Percentiles rank a stretch among this genome's conserved stretches.
These are phyloP conservation scores for Reticulitermes speratus DNA, from an alignment of 1,140 invertebrate genomes.

Conservation along the genomic window DNA sequence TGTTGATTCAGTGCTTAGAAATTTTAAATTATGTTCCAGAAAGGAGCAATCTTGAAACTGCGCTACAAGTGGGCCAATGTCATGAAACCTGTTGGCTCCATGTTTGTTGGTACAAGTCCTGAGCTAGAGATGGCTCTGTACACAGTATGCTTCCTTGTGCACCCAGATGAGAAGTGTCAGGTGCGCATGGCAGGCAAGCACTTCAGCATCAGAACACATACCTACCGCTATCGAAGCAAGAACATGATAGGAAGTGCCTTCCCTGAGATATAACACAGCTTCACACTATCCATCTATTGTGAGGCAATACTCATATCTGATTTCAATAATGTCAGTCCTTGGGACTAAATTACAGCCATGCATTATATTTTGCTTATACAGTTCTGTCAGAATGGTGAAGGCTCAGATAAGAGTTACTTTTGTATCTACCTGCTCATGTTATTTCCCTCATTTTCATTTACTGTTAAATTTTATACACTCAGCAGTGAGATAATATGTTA, in stretches of 20 bases:
- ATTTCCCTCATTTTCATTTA: no score
- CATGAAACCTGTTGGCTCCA: slow-evolving; percentile 72
- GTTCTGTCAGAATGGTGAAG: no score
- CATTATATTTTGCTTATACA: no score
- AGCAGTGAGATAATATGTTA: no score
- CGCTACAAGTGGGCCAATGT: slow-evolving; percentile 71
- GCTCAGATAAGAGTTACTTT: no score
- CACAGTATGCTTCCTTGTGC: slow-evolving; percentile 77
- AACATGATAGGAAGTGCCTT: slow-evolving; percentile 77
- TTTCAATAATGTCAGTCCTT: no score
- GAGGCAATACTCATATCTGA: no score
- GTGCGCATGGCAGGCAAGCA: slow-evolving; percentile 67
- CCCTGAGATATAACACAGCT: slow-evolving; percentile 55
- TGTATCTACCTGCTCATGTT: no score
- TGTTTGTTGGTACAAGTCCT: slow-evolving; percentile 89
- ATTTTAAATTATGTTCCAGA: slow-evolving; percentile 50
- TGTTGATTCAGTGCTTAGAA: no score
- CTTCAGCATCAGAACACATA: slow-evolving; percentile 70
- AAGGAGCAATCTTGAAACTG: slow-evolving; percentile 74
- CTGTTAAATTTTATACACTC: no score
- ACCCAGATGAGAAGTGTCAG: slow-evolving; percentile 68
- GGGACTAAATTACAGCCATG: no score
- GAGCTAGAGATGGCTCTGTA: slow-evolving; percentile 91
- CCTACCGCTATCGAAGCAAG: slow-evolving; percentile 61
- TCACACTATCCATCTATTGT: no score